A percentile compares a stretch with the other conserved stretches of the same genome.
Evolutionary conservation across 2,888 invertebrate species (phyloP).

Genomic region (Peribatodes rhomboidaria): DNA sequence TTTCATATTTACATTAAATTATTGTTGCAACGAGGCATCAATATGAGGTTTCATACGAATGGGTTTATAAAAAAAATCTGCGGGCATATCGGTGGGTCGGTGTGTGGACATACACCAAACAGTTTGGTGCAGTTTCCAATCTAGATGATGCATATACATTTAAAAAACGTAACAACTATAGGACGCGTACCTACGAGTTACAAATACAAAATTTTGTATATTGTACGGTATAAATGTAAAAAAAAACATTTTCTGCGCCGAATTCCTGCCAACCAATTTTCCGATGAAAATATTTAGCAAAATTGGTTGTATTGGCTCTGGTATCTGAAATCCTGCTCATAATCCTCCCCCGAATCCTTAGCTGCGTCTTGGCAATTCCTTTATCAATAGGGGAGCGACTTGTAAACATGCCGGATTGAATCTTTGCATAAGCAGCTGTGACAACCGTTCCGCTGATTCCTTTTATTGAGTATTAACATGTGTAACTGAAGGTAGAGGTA

Average conservation of each 20-base stretch:
- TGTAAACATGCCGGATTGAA: conserved; percentile 35
- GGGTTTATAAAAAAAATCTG: too few relatives aligned
- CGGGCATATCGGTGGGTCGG: too few relatives aligned
- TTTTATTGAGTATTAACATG: conserved; percentile 30
- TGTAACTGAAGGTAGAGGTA: conserved; percentile 14
- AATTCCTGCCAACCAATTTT: conserved; percentile 3
- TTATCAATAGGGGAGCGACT: conserved; percentile 36
- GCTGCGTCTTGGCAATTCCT: conserved; percentile 31
- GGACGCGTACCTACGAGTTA: too few relatives aligned
- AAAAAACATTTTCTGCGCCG: not conserved
- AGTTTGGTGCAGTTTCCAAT: too few relatives aligned
- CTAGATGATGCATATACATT: too few relatives aligned
- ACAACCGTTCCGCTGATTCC: conserved; percentile 30
- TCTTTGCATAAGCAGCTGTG: conserved; percentile 39
- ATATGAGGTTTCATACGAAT: too few relatives aligned
- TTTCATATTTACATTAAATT: too few relatives aligned
- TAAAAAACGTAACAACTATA: too few relatives aligned
- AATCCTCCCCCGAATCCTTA: conserved; percentile 27
- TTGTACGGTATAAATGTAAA: not conserved
- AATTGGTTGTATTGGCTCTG: conserved; percentile 23
- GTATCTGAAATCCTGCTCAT: conserved; percentile 30
- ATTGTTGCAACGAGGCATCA: too few relatives aligned
- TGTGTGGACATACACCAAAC: too few relatives aligned
- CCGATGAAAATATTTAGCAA: conserved; percentile 16
- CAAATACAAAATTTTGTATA: too few relatives aligned